Evolutionary conservation across 2,113 vertebrate species (phyloP).

Genomic region (Eonycteris spelaea): DNA sequence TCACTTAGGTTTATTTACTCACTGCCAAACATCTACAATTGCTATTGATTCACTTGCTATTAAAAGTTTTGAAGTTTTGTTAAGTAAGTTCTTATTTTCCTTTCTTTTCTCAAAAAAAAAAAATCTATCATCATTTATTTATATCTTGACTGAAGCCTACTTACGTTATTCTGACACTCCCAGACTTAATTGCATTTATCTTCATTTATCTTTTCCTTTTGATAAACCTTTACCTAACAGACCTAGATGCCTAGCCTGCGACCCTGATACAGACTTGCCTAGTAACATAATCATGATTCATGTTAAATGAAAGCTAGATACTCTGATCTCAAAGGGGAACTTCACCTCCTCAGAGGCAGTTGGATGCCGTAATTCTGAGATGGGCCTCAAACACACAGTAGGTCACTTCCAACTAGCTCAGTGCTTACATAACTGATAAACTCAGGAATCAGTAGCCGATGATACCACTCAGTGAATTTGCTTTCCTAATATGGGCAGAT

Average conservation of each 20-base stretch:
- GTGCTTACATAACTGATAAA: not conserved
- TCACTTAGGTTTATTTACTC: not conserved
- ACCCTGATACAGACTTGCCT: not conserved
- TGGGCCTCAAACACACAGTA: not conserved
- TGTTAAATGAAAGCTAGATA: not conserved
- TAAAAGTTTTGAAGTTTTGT: not conserved
- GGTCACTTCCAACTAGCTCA: not conserved
- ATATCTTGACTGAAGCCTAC: not conserved
- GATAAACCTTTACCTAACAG: not conserved
- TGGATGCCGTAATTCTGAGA: not conserved
- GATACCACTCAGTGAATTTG: not conserved
- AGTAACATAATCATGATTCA: not conserved
- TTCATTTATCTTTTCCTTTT: constrained; percentile 29
- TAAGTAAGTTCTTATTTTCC: not conserved
- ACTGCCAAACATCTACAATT: not conserved
- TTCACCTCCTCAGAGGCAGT: not conserved
- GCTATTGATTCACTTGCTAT: not conserved
- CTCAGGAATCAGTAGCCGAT: not conserved
- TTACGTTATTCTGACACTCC: not conserved
- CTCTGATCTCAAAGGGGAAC: not conserved
- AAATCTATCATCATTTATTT: not conserved
- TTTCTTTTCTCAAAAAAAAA: not conserved
- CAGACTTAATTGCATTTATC: not conserved
- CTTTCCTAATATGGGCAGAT: not conserved
- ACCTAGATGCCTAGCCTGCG: not conserved